Conservation (phyloP, 2,888 invertebrate genomes). For the Cantharis lateralis region DNA sequence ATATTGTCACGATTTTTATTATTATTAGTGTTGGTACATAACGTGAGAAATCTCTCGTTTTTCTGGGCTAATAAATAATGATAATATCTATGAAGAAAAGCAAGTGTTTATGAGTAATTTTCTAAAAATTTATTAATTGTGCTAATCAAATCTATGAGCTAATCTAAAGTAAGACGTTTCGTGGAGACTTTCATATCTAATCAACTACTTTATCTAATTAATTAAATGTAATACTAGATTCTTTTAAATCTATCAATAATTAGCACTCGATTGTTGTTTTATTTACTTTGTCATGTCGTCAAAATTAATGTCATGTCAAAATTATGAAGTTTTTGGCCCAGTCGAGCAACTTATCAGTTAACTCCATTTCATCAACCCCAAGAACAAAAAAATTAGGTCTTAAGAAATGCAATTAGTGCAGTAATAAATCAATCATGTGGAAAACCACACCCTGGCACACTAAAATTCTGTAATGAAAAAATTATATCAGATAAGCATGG, state of each 20-base stretch:
- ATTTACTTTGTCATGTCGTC: neutral
- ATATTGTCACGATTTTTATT: too few species aligned
- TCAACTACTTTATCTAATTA: neutral
- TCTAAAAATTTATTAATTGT: neutral
- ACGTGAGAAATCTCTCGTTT: too few species aligned
- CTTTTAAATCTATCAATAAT: neutral
- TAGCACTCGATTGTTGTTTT: neutral
- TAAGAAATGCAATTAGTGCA: neutral
- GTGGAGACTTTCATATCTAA: neutral
- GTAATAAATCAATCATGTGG: neutral
- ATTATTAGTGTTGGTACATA: too few species aligned
- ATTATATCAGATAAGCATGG: constrained; percentile 14
- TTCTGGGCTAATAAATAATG: too few species aligned
- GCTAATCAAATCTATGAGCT: neutral
- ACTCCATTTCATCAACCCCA: neutral
- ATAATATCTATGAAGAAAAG: neutral
- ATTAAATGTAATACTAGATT: neutral
- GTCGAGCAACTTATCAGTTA: neutral
- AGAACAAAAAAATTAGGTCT: neutral
- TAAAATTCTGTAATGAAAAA: neutral
- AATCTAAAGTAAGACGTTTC: neutral
- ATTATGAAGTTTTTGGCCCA: neutral
- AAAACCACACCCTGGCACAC: neutral
- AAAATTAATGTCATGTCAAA: neutral
- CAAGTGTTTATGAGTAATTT: neutral